Percentiles rank a stretch among this genome's conserved stretches.
Evolutionary conservation across 2,113 vertebrate genomes (phyloP).

Genomic region (Apaloderma vittatum): DNA sequence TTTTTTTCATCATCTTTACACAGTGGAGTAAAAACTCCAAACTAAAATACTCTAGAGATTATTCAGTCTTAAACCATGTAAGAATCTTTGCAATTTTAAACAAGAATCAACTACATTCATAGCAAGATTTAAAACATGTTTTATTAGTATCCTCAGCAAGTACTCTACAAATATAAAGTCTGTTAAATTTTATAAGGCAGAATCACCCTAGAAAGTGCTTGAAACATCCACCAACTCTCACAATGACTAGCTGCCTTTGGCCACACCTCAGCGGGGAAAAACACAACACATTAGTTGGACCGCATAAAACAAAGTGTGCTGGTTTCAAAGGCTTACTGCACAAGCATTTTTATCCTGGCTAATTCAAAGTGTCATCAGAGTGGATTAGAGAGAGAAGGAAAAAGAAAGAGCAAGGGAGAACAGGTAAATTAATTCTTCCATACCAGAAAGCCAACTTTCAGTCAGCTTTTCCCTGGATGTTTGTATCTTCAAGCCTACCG

Average conservation of each 20-base stretch:
- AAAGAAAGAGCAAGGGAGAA: conserved; percentile 36
- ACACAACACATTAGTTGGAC: not conserved
- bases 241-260: not conserved
- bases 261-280: conserved; percentile 1
- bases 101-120: not conserved
- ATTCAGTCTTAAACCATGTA: not conserved
- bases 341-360: conserved; percentile 36
- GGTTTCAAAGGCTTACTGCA: conserved; percentile 8
- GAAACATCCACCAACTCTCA: not conserved
- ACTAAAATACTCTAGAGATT: not conserved
- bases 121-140: not conserved
- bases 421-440: conserved; percentile 81
- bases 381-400: conserved; percentile 64
- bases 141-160: not conserved
- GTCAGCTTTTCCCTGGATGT: conserved; percentile 78
- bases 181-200: conserved; percentile 23
- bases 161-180: not conserved
- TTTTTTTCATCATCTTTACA: not conserved
- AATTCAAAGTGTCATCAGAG: conserved; percentile 75
- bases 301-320: conserved; percentile 14
- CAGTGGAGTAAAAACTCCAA: not conserved
- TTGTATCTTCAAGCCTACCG: conserved; percentile 76
- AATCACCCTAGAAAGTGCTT: not conserved
- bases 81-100: not conserved
- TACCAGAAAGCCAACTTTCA: conserved; percentile 74